These are phyloP conservation scores for Drosophila cognata DNA, from an alignment of 2,888 invertebrate species.

Conservation along the genomic window DNA sequence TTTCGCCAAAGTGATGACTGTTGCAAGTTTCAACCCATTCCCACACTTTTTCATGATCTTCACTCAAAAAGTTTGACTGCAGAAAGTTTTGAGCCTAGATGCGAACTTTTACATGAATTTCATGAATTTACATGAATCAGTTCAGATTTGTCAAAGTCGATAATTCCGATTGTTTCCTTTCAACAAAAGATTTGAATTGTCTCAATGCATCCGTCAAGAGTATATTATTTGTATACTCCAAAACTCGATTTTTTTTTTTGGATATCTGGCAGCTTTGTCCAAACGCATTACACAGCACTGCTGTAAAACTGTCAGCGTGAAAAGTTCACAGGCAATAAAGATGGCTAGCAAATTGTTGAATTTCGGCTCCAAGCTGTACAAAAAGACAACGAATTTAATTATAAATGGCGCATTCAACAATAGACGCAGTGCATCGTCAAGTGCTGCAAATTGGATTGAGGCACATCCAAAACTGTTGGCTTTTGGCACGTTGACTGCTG, in stretches of 20 bases:
- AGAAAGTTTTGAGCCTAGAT: neutral
- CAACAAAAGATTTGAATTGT: neutral
- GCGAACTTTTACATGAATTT: neutral
- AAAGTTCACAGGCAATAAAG: neutral
- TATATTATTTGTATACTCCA: neutral
- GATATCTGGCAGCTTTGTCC: conserved; percentile 28
- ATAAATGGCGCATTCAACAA: conserved; percentile 6
- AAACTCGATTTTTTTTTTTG: neutral
- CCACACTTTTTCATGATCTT: neutral
- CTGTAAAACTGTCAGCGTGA: conserved; percentile 1
- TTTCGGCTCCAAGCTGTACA: conserved; percentile 40
- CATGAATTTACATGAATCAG: too few species aligned
- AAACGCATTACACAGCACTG: conserved; percentile 35
- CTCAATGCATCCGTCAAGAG: neutral
- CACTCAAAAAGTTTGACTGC: neutral
- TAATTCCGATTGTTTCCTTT: neutral
- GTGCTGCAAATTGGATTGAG: conserved; percentile 7
- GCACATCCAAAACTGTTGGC: conserved; percentile 85
- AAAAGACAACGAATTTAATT: conserved; percentile 18
- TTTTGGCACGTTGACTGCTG: conserved; percentile 93
- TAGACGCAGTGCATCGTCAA: conserved; percentile 22
- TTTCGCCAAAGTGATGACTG: neutral
- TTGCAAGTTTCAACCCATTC: neutral
- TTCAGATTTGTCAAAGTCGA: neutral
- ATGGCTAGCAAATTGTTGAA: conserved; percentile 52